Evolutionary conservation across 2,888 invertebrate species (phyloP).

Genomic region (Linnaemya vulpina): DNA sequence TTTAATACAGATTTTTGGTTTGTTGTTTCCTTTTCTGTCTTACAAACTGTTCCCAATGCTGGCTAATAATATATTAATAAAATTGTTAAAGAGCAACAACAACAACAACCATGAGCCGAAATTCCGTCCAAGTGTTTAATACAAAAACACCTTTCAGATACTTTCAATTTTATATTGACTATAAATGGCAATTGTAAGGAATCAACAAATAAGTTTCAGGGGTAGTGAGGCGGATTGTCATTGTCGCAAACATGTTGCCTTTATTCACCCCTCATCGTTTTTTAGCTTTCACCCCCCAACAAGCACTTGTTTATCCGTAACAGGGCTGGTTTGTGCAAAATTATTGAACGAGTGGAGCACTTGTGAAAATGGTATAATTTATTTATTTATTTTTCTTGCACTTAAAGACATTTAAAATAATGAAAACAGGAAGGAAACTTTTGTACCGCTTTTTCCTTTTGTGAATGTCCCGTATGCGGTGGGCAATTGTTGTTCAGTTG

Average conservation of each 20-base stretch:
- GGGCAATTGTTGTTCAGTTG: conserved; percentile 18
- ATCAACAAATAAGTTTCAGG: conserved; percentile 59
- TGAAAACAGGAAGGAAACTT: conserved; percentile 40
- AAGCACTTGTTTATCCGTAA: conserved; percentile 1
- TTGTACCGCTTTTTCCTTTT: conserved; percentile 11
- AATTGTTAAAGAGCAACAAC: conserved; percentile 38
- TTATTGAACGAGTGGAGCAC: conserved; percentile 40
- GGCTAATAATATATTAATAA: conserved; percentile 65
- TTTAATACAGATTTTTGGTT: conserved; percentile 25
- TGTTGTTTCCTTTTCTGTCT: conserved; percentile 21
- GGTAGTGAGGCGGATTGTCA: conserved; percentile 58
- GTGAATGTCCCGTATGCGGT: background rate
- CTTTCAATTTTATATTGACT: conserved; percentile 51
- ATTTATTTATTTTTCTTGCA: conserved; percentile 12
- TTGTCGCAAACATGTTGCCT: conserved; percentile 27
- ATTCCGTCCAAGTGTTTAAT: conserved; percentile 34
- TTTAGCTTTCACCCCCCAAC: conserved; percentile 8
- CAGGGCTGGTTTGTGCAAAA: background rate
- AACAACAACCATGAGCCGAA: background rate
- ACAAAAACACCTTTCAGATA: conserved; percentile 53
- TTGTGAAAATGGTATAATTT: conserved; percentile 50
- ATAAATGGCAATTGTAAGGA: conserved; percentile 63
- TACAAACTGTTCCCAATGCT: conserved; percentile 48
- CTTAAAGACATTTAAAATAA: conserved; percentile 64
- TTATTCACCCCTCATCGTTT: conserved; percentile 11